These are phyloP conservation scores for Knipowitschia caucasica DNA, from an alignment of 2,797 vertebrate genomes.

Conservation along the genomic window DNA sequence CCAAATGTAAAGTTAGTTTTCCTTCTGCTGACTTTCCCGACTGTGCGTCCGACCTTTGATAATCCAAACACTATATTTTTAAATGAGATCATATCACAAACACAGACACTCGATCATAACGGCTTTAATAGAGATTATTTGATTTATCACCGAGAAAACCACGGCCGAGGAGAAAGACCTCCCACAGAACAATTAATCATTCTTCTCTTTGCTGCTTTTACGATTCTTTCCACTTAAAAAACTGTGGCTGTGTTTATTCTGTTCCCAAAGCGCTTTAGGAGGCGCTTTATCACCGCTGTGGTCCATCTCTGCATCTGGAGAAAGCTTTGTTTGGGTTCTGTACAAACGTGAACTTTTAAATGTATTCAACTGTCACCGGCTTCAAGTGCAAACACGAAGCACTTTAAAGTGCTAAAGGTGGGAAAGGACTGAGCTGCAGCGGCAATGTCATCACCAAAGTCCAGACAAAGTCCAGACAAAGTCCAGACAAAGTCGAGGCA, in stretches of 20 bases:
- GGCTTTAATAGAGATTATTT: conserved; percentile 78
- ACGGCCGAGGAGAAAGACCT: conserved; percentile 66
- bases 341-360: conserved; percentile 41
- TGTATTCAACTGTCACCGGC: conserved; percentile 55
- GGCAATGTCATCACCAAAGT: no score
- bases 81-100: conserved; percentile 69
- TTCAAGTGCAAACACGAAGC: conserved; percentile 32
- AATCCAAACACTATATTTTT: conserved; percentile 58
- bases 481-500: no score
- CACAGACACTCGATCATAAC: conserved; percentile 73
- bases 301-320: conserved; percentile 51
- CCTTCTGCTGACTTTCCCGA: conserved; percentile 20
- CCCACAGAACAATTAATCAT: conserved; percentile 75
- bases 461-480: no score
- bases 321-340: conserved; percentile 33
- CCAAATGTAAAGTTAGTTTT: not conserved
- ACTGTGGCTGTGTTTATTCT: conserved; percentile 64
- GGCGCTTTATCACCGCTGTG: conserved; percentile 68
- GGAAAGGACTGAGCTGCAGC: no score
- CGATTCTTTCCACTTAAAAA: conserved; percentile 63
- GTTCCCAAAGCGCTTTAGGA: conserved; percentile 53
- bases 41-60: conserved; percentile 44
- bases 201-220: conserved; percentile 54
- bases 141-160: conserved; percentile 72
- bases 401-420: conserved; percentile 9